Evolutionary conservation across 2,797 vertebrate species (phyloP).

Genomic region (Pelodytes ibericus): DNA sequence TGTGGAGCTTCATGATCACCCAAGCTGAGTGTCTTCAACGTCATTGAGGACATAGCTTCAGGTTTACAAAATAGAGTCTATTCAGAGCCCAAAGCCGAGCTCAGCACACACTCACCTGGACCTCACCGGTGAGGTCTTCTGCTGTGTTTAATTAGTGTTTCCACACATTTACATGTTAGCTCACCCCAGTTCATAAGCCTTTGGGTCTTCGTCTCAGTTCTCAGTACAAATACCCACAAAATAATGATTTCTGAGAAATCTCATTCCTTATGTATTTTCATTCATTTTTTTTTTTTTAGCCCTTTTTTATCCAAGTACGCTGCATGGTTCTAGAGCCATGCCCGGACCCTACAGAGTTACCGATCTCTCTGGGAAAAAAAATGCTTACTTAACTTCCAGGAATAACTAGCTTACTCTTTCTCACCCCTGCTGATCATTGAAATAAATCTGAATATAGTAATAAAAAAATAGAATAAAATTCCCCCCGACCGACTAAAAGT

Average conservation of each 20-base stretch:
- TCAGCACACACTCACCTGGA: too few species aligned
- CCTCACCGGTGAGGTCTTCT: too few species aligned
- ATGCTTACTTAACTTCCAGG: constrained; percentile 12
- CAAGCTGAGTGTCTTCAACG: too few species aligned
- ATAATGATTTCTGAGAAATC: background rate
- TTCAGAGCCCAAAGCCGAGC: too few species aligned
- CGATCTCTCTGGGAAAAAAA: background rate
- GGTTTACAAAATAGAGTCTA: too few species aligned
- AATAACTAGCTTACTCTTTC: background rate
- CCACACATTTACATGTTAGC: too few species aligned
- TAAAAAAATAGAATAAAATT: constrained; percentile 2
- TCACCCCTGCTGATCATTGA: constrained; percentile 5
- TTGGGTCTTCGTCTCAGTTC: background rate
- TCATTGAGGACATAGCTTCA: too few species aligned
- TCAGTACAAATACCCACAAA: background rate
- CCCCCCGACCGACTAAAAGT: background rate
- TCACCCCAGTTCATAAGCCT: background rate
- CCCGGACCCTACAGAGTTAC: background rate
- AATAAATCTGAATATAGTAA: constrained; percentile 15
- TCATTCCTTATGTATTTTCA: background rate
- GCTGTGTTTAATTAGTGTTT: too few species aligned
- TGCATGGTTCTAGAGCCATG: constrained; percentile 7
- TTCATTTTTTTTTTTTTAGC: constrained; percentile 4
- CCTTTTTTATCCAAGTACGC: background rate
- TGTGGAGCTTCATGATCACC: too few species aligned